Evolutionary conservation across 2,113 vertebrate species (phyloP).

Genomic region (Collichthys lucidus): DNA sequence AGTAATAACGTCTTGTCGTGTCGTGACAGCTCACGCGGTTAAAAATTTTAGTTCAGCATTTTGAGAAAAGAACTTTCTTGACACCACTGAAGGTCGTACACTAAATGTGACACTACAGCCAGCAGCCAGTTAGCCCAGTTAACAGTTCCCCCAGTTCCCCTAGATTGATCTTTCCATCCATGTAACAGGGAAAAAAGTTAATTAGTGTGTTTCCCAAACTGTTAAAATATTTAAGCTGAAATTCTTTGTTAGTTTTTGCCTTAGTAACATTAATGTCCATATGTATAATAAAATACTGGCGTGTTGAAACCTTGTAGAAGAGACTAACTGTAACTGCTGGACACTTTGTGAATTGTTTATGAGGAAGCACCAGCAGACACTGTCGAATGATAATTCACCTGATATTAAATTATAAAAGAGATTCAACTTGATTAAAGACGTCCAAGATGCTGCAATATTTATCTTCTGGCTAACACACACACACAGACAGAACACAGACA

Average conservation of each 20-base stretch:
- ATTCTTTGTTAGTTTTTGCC: neutral
- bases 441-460: neutral
- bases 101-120: no score
- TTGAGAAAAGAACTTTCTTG: neutral
- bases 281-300: neutral
- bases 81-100: neutral
- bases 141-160: neutral
- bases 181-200: neutral
- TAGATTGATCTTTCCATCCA: neutral
- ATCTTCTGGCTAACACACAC: neutral
- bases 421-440: conserved; percentile 3
- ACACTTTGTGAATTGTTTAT: neutral
- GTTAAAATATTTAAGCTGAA: neutral
- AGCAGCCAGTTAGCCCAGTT: neutral
- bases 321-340: neutral
- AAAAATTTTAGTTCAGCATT: neutral
- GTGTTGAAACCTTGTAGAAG: neutral
- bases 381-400: conserved; percentile 21
- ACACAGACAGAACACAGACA: no score
- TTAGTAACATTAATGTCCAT: neutral
- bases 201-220: neutral
- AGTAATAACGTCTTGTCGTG: neutral
- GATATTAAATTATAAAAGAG: conserved; percentile 11
- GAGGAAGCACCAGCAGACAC: conserved; percentile 1
- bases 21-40: neutral